Percentiles rank a stretch among this genome's conserved stretches.
Conservation (phyloP, 2,888 invertebrate genomes). For the Mamestra brassicae region DNA sequence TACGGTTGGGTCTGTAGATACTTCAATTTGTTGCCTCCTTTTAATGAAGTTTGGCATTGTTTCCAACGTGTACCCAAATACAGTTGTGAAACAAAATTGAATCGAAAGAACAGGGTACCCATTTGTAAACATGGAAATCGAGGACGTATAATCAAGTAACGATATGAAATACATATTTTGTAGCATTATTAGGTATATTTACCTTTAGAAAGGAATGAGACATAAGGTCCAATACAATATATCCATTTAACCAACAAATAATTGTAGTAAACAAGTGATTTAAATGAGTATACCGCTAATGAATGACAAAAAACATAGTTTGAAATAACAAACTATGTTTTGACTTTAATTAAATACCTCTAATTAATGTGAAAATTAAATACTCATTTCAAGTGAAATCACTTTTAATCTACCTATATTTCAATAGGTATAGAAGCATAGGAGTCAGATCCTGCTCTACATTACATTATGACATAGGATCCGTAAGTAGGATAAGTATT, state of each 20-base stretch:
- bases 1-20: slow-evolving; percentile 7
- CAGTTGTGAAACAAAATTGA: slow-evolving; percentile 49
- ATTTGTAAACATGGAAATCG: slow-evolving; percentile 46
- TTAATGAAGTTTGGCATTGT: slow-evolving; percentile 47
- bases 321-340: no score
- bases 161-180: slow-evolving; percentile 22
- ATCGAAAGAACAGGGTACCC: slow-evolving; percentile 28
- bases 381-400: no score
- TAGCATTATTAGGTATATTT: neutral
- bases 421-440: neutral
- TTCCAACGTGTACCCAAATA: slow-evolving; percentile 46
- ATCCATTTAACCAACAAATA: no score
- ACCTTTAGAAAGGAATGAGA: neutral
- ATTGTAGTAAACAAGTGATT: no score
- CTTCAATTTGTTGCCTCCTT: slow-evolving; percentile 19
- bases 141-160: slow-evolving; percentile 21
- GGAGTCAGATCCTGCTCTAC: slow-evolving; percentile 15
- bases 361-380: no score
- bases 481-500: slow-evolving; percentile 26
- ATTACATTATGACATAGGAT: slow-evolving; percentile 26
- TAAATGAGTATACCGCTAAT: no score
- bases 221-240: neutral
- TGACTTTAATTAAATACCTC: no score
- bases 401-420: neutral
- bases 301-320: no score